Evolutionary conservation across 1,140 invertebrate species (phyloP), one percentile per base, ranked within the genome.

Genomic region (Heliconius hermathena): DNA sequence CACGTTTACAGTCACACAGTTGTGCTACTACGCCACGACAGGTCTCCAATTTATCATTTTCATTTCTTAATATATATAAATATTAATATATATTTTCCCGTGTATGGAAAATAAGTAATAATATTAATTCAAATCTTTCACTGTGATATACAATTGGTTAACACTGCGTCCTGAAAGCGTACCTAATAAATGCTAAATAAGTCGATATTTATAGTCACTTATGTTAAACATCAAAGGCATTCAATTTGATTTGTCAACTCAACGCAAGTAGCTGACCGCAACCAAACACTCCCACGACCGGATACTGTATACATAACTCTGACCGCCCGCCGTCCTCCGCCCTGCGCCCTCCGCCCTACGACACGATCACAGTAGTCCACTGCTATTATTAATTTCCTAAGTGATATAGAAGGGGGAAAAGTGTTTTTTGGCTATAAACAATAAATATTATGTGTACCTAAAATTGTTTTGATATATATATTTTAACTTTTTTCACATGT

Each of bases 181-280:
- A 54, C 4, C 41, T 41, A 11, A 22, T 57, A 57, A 20, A n/a
- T n/a, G 20, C 54, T 5, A 20, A 22, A 3, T 29, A 5, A 66
- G 60, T 66, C 11, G 9, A 66, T 66, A 26, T 66, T 66, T 29
- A 26, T 66, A 26, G 8, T 22, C 13, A 29, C 22, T 13, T 29
- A 1, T 13, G 60, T 1, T 66, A 66, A 66, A 66, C 57, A 16
- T 66, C 60, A 66, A 29, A 66, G 60, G 60, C 11, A 5, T 66
- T 29, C 57, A 66, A 66, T 66, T 66, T 66, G 60, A 66, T 66
- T 66, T 66, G 60, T 66, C 60, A 66, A 66, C 60, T 66, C 0
- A 13, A 66, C n/a, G 60, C 60, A 26, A 66, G 60, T 66, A 66
- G 60, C 60, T 66, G 60, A 66, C 60, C 60, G 60, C 60, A 26